Base-by-base conservation (phyloP, 2,113 vertebrate genomes). In the Numenius arquata region DNA sequence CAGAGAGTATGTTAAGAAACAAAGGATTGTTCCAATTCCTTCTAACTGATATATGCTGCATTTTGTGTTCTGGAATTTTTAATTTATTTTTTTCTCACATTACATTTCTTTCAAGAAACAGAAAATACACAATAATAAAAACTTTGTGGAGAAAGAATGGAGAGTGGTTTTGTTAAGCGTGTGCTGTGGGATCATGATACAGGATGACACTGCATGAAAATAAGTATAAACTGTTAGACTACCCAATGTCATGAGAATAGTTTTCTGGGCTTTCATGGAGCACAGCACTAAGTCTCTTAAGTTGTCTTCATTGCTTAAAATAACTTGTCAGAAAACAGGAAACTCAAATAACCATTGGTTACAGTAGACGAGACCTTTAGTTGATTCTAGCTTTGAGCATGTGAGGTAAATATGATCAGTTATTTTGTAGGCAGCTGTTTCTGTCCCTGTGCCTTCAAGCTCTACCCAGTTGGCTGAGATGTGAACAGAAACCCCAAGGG, bases 401-500 rank as follows among this genome's bases (percentile, higher is more conserved):
- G 22, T 68, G 88, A 95, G 32, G 53, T 66, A 73, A 92, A 90
- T 92, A 68, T n/a, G 70, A 93, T 73, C 73, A 82, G 27, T 68
- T 72, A 68, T 94, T 90, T 89, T 70, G 70, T 41, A 90, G 83
- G 86, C 70, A 92, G 76, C 83, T 94, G 85, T 55, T 93, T 87
- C 86, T 93, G 76, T 84, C 73, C 73, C 52, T 84, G 43, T 67
- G 68, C 72, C 88, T 94, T 83, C 75, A 88, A 95, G 82, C 61
- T 71, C 76, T 87, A 82, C 80, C 30, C 53, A 62, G 48, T 27
- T 92, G 86, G 65, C 56, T 84, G 83, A 89, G 70, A 95, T 73
- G 65, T 68, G 73, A 96, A 94, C 76, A 92, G 85, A 96, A 90
- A 62, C 73, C 83, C 61, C 86, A 89, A 77, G 52, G 76, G 93